Conservation (phyloP, 2,888 invertebrate genomes). For the Metellina segmentata region DNA sequence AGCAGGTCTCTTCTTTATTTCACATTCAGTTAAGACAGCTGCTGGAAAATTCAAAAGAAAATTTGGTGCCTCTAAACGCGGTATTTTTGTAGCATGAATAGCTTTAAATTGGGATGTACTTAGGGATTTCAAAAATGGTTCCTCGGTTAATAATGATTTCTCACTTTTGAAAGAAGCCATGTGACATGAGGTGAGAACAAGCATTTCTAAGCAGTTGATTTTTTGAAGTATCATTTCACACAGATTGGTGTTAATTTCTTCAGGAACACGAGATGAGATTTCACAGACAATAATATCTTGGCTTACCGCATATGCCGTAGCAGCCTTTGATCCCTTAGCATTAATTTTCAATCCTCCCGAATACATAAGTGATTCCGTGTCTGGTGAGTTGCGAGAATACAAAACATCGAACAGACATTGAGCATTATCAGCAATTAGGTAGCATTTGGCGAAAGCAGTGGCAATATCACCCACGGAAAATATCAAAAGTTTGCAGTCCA, state of each 20-base stretch:
- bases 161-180: constrained; percentile 39
- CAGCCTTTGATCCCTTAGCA: constrained; percentile 2
- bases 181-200: constrained; percentile 43
- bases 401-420: neutral
- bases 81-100: neutral
- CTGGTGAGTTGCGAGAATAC: neutral
- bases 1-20: constrained; percentile 35
- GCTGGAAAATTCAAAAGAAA: constrained; percentile 44
- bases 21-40: constrained; percentile 37
- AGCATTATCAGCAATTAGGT: constrained; percentile 26
- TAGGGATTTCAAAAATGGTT: constrained; percentile 31
- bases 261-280: constrained; percentile 30
- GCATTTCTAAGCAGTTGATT: neutral
- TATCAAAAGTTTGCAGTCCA: constrained; percentile 19
- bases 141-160: neutral
- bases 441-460: constrained; percentile 28
- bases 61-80: constrained; percentile 40
- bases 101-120: constrained; percentile 23
- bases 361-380: constrained; percentile 4
- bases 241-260: constrained; percentile 25
- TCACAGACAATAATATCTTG: constrained; percentile 41
- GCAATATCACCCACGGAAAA: constrained; percentile 49
- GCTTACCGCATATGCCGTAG: neutral
- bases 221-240: constrained; percentile 20
- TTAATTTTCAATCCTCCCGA: neutral